Evolutionary conservation across 1,140 invertebrate species (phyloP), one percentile per base, ranked within the genome.

Genomic region (Caenorhabditis brenneri): DNA sequence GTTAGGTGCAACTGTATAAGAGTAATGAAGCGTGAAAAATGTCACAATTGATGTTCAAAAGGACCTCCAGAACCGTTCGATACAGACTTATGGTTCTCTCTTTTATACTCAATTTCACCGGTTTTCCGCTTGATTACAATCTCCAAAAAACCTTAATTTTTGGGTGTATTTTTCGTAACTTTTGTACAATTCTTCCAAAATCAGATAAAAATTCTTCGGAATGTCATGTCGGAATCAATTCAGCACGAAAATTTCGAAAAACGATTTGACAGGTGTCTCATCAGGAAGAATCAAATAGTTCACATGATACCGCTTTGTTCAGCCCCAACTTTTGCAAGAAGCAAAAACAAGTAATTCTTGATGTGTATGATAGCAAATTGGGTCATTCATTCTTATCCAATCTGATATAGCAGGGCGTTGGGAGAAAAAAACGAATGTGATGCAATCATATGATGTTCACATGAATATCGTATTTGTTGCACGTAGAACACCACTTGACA

Each of bases 391-490:
- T 51, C 42, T 0, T 16, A 9, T 12, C 42, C 48, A 27, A 24
- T 55, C 22, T 27, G 7, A 12, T 55, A 24, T 12, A n/a, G n/a
- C n/a, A 10, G 24, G 53, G 7, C n/a, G 29, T 12, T 58, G 10
- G 58, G 36, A 65, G n/a, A 5, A 19, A 36, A 36, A 36, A 36
- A n/a, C 22, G 36, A 74, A 74, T 42, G 65, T 74, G 65, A 46
- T 74, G 65, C 65, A 74, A 74, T 74, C 65, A 74, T 65, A 65
- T 74, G 65, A 74, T 74, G 65, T 74, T 74, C 65, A 74, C 65
- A 74, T 74, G 65, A 10, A 7, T 0, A 74, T 74, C 33, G 36
- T 39, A 74, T 29, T 74, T 42, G 5, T 42, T 74, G 65, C 65
- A 74, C 65, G 65, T 74, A 74, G 36, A 74, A 39, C 36, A 42